phyloP scores from a whole-genome alignment of 1,140 invertebrate species.

The Oreohelix idahoensis region DNA sequence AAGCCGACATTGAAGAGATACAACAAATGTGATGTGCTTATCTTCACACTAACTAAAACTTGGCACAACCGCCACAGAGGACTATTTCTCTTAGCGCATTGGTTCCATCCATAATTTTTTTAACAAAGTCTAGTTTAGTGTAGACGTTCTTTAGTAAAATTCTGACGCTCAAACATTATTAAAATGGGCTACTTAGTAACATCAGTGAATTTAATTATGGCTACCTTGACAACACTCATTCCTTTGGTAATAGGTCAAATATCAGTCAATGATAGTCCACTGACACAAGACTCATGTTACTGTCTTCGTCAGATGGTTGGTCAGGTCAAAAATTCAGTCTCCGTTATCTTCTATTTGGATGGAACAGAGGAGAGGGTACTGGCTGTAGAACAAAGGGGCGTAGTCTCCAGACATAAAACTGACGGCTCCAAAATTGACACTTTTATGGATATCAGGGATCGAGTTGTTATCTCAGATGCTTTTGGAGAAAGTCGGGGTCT shows the following conservation, averaged over 20 bases:
- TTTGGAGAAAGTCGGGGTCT: conserved; percentile 34
- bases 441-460: conserved; percentile 40
- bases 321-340: not conserved
- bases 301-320: not conserved
- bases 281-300: not conserved
- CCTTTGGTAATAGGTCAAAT: not conserved
- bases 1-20: too few relatives aligned
- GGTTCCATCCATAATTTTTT: too few relatives aligned
- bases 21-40: too few relatives aligned
- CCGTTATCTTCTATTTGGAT: not conserved
- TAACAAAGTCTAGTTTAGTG: too few relatives aligned
- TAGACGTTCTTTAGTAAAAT: too few relatives aligned
- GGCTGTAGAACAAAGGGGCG: conserved; percentile 38
- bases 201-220: not conserved
- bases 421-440: not conserved
- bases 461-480: conserved; percentile 2
- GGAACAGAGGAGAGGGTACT: not conserved
- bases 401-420: not conserved
- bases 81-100: too few relatives aligned
- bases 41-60: too few relatives aligned
- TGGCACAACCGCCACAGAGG: too few relatives aligned
- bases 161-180: conserved; percentile 6
- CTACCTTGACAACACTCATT: not conserved
- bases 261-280: not conserved
- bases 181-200: not conserved